Evolutionary conservation across 2,888 invertebrate genomes (phyloP), one percentile per base, ranked within the genome.

Genomic region (Apodemia mormo): DNA sequence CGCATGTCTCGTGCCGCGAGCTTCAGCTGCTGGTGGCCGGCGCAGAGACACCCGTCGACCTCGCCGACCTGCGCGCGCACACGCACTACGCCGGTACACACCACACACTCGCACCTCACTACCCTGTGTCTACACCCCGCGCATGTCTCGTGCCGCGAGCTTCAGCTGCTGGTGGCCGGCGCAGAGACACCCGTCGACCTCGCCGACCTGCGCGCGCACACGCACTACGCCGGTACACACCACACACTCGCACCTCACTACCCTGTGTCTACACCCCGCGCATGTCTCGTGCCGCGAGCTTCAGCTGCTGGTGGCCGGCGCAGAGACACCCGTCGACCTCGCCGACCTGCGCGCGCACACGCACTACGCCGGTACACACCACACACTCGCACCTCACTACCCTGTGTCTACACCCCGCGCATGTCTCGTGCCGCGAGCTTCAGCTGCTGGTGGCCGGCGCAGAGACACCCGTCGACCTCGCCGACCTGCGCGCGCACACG

Each of bases 401-500:
- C 5, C 40, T 40, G 40, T 40, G 40, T 2, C 40, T 8, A 8
- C 2, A 40, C 40, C 40, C 40, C 8, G 76, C 96, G 97, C 71
- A 97, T 99, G 95, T 99, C 99, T 92, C 93, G 73, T 94, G 98
- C 80, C 96, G 97, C 75, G 99, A 99, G 88, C 93, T 99, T 71
- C 99, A 99, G 88, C 96, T 98, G 70, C 94, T 99, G n/a, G 97
- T 99, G 74, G 99, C 99, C 0, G 99, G 99, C 0, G 98, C 98
- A 0, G 97, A 97, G 80, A 97, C 97, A 76, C 98, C 99, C 67
- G 97, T 99, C 54, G 98, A 99, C 88, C 92, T 99, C 65, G 95
- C 96, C 29, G 99, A 99, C 86, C 93, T 99, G 73, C 96, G 95
- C 81, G 92, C 94, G 58, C 95, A 99, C 84, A 98, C 98, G n/a